Base-by-base conservation (phyloP, 2,888 invertebrate species). In the Schizaphis graminum region DNA sequence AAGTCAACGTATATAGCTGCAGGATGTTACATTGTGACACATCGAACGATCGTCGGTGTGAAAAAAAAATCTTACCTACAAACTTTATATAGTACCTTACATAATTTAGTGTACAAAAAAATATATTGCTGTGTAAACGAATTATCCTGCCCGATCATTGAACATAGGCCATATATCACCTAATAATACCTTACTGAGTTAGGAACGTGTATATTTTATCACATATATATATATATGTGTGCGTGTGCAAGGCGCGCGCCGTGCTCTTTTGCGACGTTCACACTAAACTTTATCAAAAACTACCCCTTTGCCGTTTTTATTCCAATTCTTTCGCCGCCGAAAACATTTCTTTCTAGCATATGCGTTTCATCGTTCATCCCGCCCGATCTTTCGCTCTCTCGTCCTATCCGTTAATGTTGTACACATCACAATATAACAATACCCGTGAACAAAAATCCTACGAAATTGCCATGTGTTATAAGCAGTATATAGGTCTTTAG, bases 231-330 rank as follows among this genome's bases (percentile, higher is more conserved):
- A 28, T 67, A 3, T n/a, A 26, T 28, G 8, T 26, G 1, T 61
- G 4, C 2, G 77, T 35, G 77, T 77, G 35, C 3, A 35, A 41
- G 77, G 77, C 3, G 21, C 44, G 44, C 44, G 41, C n/a, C 3
- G 8, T 41, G 77, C 1, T 77, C 26, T 77, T 35, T 77, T 21
- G 77, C 21, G 35, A 77, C 77, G 35, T 77, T 77, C 24, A n/a
- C n/a, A 21, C 61, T 67, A 67, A 90, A 90, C 49, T 90, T 67
- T 49, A 90, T 90, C 90, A 90, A 90, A 77, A 90, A n/a, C 77
- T 21, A 49, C 49, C 90, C 90, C 47, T 77, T 90, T 77, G 67
- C 49, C 49, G 28, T 28, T 90, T 35, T 90, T 77, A 49, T 90
- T 90, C 24, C 49, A 49, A 90, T 77, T 90, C n/a, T 90, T 67